Base-by-base conservation (phyloP, 2,888 invertebrate genomes). In the Eupithecia centaureata region DNA sequence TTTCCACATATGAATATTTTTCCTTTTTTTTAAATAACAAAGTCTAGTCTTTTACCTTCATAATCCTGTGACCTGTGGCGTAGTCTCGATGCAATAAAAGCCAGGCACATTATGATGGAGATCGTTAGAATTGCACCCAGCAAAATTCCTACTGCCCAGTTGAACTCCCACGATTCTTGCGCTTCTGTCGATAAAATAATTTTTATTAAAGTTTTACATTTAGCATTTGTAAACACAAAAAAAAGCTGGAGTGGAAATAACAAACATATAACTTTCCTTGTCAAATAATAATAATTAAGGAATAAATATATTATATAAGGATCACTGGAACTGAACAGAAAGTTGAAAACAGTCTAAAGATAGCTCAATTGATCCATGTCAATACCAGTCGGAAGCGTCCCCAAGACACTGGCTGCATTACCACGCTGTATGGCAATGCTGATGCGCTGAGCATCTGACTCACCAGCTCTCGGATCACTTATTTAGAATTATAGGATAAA, bases 71-170 rank as follows among this genome's bases (percentile, higher is more conserved):
- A 80, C 70, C 94, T 86, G 56, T 94, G 94, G 27, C 95, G 89
- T 70, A 96, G 86, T 81, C 94, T 94, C 12, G 95, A 91, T 1
- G 95, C 95, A 18, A 95, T 94, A 59, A 96, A 90, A 22, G 96
- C 95, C 42, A 95, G 93, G 68, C 96, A 94, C 42, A 95, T 89
- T 65, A 96, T 94, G 60, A 96, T 88, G 1, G 96, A 94, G 15
- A 97, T 93, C 4, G 95, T 95, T 22, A 95, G 92, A 12, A 96
- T 95, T 30, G 96, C 94, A 5, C 96, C 96, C 61, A 96, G 94
- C 66, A 96, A 93, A 54, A 96, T 95, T 1, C 96, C 96, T 8
- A 95, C 82, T 51, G 91, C 90, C 92, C 93, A 92, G 71, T 90
- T 92, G 18, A 91, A 86, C 69, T 92, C 92, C 92, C 92, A 92